phyloP scores from a whole-genome alignment of 2,888 invertebrate species.

The Ctena decussata region DNA sequence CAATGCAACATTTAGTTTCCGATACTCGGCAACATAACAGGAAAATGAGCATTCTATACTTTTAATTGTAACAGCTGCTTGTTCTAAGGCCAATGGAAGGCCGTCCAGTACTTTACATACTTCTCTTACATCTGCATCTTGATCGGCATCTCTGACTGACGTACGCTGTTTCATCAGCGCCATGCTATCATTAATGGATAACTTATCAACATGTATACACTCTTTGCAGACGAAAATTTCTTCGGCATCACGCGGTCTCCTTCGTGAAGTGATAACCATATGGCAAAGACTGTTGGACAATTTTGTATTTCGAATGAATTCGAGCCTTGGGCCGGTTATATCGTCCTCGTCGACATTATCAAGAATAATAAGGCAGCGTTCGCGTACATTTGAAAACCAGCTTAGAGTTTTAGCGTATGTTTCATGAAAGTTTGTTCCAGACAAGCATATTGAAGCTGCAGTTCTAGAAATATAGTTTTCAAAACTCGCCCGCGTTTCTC shows the following conservation, averaged over 20 bases:
- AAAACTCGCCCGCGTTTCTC: constrained; percentile 32
- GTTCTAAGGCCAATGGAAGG: constrained; percentile 49
- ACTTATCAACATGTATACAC: constrained; percentile 23
- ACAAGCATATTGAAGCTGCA: constrained; percentile 19
- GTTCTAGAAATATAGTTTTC: constrained; percentile 26
- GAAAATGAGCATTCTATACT: constrained; percentile 25
- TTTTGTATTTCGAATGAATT: constrained; percentile 36
- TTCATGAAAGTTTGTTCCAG: constrained; percentile 22
- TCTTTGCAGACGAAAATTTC: constrained; percentile 16
- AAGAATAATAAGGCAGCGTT: constrained; percentile 43
- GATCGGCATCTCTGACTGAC: background rate
- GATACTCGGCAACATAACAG: too few relatives aligned
- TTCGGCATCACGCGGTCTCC: constrained; percentile 23
- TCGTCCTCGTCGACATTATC: constrained; percentile 49
- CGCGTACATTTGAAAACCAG: constrained; percentile 22
- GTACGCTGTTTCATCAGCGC: constrained; percentile 26
- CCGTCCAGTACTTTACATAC: constrained; percentile 40
- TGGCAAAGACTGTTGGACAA: constrained; percentile 28
- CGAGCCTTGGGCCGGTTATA: constrained; percentile 22
- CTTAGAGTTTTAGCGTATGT: constrained; percentile 22
- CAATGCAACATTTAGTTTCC: constrained; percentile 11
- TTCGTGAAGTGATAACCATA: constrained; percentile 42
- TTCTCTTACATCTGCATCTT: background rate
- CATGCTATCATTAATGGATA: constrained; percentile 15
- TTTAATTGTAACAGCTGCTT: constrained; percentile 46